Percentiles rank a stretch among this genome's conserved stretches.
These are phyloP conservation scores for Omphaloscelis lunosa DNA, from an alignment of 2,888 invertebrate genomes.

Conservation along the genomic window DNA sequence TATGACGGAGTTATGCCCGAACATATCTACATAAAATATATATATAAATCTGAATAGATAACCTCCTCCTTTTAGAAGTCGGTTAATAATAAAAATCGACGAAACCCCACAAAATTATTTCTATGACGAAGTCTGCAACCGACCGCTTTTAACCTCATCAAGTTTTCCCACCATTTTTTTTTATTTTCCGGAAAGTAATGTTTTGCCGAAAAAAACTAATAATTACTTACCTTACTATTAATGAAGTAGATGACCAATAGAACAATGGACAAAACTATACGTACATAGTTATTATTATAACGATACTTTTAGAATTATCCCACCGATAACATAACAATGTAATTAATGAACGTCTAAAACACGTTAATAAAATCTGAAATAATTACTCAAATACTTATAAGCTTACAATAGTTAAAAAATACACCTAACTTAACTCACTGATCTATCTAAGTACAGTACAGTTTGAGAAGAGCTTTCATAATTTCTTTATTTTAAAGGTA, in stretches of 20 bases:
- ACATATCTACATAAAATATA: too few species aligned
- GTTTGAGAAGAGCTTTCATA: background rate
- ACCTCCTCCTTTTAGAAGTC: too few species aligned
- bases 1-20: too few species aligned
- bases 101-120: background rate
- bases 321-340: conserved; percentile 5
- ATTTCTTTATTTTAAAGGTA: background rate
- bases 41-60: too few species aligned
- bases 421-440: background rate
- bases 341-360: conserved; percentile 6
- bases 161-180: background rate
- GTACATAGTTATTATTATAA: background rate
- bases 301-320: background rate
- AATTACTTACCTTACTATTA: background rate
- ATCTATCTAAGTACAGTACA: background rate
- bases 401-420: background rate
- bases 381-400: background rate
- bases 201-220: background rate
- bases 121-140: background rate
- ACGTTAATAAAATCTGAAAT: background rate
- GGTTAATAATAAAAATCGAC: too few species aligned
- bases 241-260: background rate
- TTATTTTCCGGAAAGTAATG: background rate
- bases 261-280: conserved; percentile 3
- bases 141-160: background rate